phyloP scores from a whole-genome alignment of 92 coral and sea anemone species.

The Palythoa grandiflora region DNA sequence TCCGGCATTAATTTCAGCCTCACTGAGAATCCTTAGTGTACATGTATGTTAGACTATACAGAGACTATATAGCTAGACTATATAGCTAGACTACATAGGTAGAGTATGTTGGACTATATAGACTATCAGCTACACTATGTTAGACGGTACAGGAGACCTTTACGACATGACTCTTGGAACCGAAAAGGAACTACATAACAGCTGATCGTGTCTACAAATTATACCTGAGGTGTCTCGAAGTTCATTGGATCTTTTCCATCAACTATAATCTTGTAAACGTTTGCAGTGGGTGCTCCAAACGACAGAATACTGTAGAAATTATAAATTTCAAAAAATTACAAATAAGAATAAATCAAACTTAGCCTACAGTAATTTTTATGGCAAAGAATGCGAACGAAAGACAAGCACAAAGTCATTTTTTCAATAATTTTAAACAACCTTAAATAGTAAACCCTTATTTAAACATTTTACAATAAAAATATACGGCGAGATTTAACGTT shows the following conservation, averaged over 20 bases:
- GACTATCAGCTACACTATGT: too few species aligned
- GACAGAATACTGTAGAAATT: slow-evolving; percentile 80
- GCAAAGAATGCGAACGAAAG: neutral
- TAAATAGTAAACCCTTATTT: too few species aligned
- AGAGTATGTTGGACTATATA: too few species aligned
- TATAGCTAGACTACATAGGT: too few species aligned
- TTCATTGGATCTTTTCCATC: slow-evolving; percentile 92
- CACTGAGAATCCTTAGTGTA: too few species aligned
- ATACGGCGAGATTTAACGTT: too few species aligned
- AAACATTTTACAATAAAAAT: too few species aligned
- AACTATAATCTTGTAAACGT: slow-evolving; percentile 89
- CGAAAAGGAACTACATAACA: neutral
- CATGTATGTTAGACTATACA: too few species aligned
- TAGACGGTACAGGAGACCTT: too few species aligned
- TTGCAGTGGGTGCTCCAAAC: slow-evolving; percentile 96
- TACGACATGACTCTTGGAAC: neutral
- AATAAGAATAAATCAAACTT: neutral
- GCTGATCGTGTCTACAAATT: neutral
- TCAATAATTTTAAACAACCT: too few species aligned
- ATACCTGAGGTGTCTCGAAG: slow-evolving; percentile 95
- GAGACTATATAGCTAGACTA: too few species aligned
- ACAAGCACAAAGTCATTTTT: neutral
- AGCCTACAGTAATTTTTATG: neutral
- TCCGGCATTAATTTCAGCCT: too few species aligned
- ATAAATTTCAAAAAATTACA: neutral